Base-by-base conservation (phyloP, 30 jellyfish, hydroid and myxozoan species). In the Hydractinia echinata region DNA sequence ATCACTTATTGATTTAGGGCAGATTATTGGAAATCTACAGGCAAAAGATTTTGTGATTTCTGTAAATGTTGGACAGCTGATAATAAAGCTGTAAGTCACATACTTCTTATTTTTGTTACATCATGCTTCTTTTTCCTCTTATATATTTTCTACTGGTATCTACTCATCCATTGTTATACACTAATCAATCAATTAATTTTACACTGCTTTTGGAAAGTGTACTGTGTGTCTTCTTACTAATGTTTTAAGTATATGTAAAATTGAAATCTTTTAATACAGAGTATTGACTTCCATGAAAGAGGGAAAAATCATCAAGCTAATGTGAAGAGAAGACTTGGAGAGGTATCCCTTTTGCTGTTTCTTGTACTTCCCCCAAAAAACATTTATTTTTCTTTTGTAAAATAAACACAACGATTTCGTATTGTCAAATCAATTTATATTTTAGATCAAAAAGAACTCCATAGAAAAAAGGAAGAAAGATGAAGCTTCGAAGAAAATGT, bases 31-130 rank as follows among this genome's bases (percentile, higher is more conserved):
- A 87, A 78, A 67, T 92, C 98, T 4, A 86, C 84, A 54, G 92
- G 95, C 71, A 92, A 78, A 68, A 86, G 78, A 71, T 86, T 55
- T 21, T 92, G 98, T 73, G 98, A 92, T 39, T 92, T 86, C 69
- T 92, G 98, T 84, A 92, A 92, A 69, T 92, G 98, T 84, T 92
- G 98, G 98, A 92, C 86, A 58, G 98, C 98, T 6, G 98, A 92
- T 64, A 92, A 92, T 76, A 86, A 73, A 76, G 85, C 98, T 55
- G 97, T 91, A 54, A 85, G 97, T 14, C 4, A n/a, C n/a, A 30
- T 30, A 30, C 44, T 30, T 30, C 44, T 30, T 30, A 30, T 30
- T 30, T 30, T 30, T 30, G 44, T 30, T 30, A 30, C 44, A 2
- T 30, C 44, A 30, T 30, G 44, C 44, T 30, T 1, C 44, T 2